A percentile compares a stretch with the other conserved stretches of the same genome.
Evolutionary conservation across 2,797 vertebrate species (phyloP).

Genomic region (Crocidura indochinensis): DNA sequence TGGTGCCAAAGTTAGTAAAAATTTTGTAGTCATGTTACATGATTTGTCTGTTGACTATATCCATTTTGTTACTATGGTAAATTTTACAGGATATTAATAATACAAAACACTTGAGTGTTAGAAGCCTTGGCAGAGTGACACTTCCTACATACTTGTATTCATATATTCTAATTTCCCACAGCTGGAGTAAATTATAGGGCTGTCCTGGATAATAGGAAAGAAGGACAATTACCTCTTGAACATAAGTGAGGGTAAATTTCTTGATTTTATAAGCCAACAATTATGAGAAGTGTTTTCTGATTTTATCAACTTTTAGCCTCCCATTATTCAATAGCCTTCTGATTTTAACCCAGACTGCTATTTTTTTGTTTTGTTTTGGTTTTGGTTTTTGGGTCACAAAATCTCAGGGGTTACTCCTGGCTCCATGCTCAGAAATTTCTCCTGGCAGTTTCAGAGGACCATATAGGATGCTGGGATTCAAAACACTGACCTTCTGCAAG

Average conservation of each 20-base stretch:
- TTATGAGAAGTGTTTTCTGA: slow-evolving; percentile 62
- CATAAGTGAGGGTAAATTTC: slow-evolving; percentile 45
- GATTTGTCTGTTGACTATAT: slow-evolving; percentile 80
- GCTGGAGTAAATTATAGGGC: background rate
- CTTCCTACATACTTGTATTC: slow-evolving; percentile 47
- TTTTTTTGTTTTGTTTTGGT: background rate
- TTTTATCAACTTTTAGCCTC: slow-evolving; percentile 50
- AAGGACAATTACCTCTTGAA: background rate
- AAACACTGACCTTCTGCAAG: no score
- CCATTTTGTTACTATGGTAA: slow-evolving; percentile 85
- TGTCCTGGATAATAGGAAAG: background rate
- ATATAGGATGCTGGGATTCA: no score
- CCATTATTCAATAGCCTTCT: slow-evolving; percentile 47
- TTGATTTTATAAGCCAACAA: slow-evolving; percentile 14
- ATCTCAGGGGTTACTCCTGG: no score
- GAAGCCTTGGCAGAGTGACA: slow-evolving; percentile 47
- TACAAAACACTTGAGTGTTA: slow-evolving; percentile 75
- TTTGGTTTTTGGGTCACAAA: no score
- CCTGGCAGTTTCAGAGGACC: no score
- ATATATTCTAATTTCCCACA: slow-evolving; percentile 5
- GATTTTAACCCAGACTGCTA: slow-evolving; percentile 61
- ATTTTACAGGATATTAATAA: slow-evolving; percentile 85
- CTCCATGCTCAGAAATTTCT: no score
- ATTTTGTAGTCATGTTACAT: slow-evolving; percentile 83
- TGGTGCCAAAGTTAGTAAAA: slow-evolving; percentile 86